Base-by-base conservation (phyloP, 2,888 invertebrate genomes). In the Drosophila subquinaria region DNA sequence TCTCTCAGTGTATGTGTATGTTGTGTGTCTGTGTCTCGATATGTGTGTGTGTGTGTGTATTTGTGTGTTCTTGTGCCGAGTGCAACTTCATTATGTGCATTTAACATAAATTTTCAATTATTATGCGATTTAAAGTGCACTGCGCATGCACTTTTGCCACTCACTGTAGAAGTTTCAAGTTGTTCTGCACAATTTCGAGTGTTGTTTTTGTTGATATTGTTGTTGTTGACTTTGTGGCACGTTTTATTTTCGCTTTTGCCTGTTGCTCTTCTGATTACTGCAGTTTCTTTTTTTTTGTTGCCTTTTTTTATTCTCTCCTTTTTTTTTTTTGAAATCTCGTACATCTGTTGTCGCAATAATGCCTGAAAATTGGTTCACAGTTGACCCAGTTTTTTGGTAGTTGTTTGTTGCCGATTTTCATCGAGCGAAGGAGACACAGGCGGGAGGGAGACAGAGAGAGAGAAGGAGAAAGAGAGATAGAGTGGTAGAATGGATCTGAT, bases 111-210 rank as follows among this genome's bases (percentile, higher is more conserved):
- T 89, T 84, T 83, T 83, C 88, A 86, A 86, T 86, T 86, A 90
- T 88, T 83, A 85, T 89, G 84, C 89, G 84, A 89, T 89, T 84
- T 79, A 89, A 88, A 83, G 85, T 89, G 88, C 88, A 84, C 82
- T 87, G 50, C 23, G 30, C 65, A 65, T 73, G 68, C 73, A 80
- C 80, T 78, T 75, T 63, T 70, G 40, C 64, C 47, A 67, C 84
- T 62, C 82, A 84, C 85, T 79, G 79, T 76, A 50, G 40, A 30
- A 48, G 42, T 67, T 74, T 67, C 73, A 57, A 48, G 47, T 61
- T 69, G 47, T 59, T 69, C 59, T 88, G 85, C 85, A 79, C 4
- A 47, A 50, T 57, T 72, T 76, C 48, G 17, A 42, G 23, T 43
- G 50, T 27, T 62, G 27, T 23, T 45, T 43, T 62, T 47, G 43